A percentile compares a stretch with the other conserved stretches of the same genome.
These are phyloP conservation scores for Nymphalis urticae DNA, from an alignment of 2,888 invertebrate genomes.

Conservation along the genomic window DNA sequence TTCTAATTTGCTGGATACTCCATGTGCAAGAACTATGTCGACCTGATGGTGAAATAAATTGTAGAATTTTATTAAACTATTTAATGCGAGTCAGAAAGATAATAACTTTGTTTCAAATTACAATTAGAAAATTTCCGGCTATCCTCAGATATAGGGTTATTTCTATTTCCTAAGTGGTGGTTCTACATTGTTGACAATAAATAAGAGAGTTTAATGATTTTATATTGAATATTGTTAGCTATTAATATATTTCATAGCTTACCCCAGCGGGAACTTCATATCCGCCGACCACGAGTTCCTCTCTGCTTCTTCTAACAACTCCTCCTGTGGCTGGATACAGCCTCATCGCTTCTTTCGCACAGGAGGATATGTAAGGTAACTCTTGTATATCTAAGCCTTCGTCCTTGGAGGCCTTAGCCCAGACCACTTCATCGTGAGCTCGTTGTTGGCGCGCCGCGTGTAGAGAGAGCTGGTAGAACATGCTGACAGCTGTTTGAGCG, in stretches of 20 bases:
- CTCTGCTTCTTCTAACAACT: slow-evolving; percentile 61
- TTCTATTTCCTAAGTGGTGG: too few species aligned
- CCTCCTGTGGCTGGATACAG: slow-evolving; percentile 72
- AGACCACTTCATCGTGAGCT: slow-evolving; percentile 67
- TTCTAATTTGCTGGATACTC: slow-evolving; percentile 66
- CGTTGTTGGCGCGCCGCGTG: slow-evolving; percentile 72
- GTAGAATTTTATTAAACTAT: not conserved
- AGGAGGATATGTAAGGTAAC: slow-evolving; percentile 61
- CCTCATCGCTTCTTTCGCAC: slow-evolving; percentile 63
- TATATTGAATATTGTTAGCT: too few species aligned
- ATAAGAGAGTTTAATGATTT: too few species aligned
- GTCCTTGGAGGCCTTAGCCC: slow-evolving; percentile 59
- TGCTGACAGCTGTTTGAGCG: slow-evolving; percentile 67
- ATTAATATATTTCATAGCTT: slow-evolving; percentile 37
- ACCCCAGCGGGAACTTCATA: slow-evolving; percentile 72
- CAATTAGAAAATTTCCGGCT: too few species aligned
- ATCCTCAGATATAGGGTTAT: too few species aligned
- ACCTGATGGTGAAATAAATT: slow-evolving; percentile 50
- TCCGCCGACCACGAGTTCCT: slow-evolving; percentile 62
- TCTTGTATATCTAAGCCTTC: slow-evolving; percentile 54
- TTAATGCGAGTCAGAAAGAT: slow-evolving; percentile 12
- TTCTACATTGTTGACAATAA: too few species aligned
- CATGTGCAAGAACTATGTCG: slow-evolving; percentile 73
- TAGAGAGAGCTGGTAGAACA: slow-evolving; percentile 70
- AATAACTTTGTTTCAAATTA: too few species aligned